Evolutionary conservation across 2,113 vertebrate genomes (phyloP), one percentile per base, ranked within the genome.

Genomic region (Podarcis cretensis): DNA sequence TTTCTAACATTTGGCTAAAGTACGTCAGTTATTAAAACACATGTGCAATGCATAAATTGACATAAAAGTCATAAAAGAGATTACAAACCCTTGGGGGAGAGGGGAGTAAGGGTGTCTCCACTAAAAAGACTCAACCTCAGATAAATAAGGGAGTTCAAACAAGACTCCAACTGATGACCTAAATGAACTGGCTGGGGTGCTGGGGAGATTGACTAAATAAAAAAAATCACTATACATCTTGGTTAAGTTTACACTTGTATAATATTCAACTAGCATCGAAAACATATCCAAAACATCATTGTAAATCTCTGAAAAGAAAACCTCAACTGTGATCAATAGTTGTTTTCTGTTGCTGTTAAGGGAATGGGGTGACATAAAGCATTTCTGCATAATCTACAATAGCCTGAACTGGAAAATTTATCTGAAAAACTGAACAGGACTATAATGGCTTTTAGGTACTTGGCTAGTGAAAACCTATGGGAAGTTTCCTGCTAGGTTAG

Each of bases 351-450:
- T 93, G 75, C 40, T 93, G 40, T 91, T 88, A 86, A 63, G 73
- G 85, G 83, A 90, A 87, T 75, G 84, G 65, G 87, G 92, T 93
- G 84, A 91, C 86, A 74, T 90, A 30, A 0, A 13, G 82, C 84
- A 65, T 69, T 90, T 84, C 57, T 88, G 76, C 5, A 0, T 92
- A 88, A 94, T 93, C 90, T 90, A 89, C 69, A 40, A 69, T 63
- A 90, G 87, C 27, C 83, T 66, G 87, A 83, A 94, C 95, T 92
- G 86, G 87, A 90, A 92, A 90, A 86, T 93, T 93, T 92, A 89
- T 92, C 94, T 91, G 88, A 81, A 84, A 94, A 93, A 84, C 73
- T 74, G 74, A 90, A 91, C 25, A 83, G 86, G 75, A 77, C 9
- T 57, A 69, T 84, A 92, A 87, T 90, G 81, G 84, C 68, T 92